These are phyloP conservation scores for Melopsittacus undulatus DNA, from an alignment of 2,797 vertebrate genomes.

Conservation along the genomic window DNA sequence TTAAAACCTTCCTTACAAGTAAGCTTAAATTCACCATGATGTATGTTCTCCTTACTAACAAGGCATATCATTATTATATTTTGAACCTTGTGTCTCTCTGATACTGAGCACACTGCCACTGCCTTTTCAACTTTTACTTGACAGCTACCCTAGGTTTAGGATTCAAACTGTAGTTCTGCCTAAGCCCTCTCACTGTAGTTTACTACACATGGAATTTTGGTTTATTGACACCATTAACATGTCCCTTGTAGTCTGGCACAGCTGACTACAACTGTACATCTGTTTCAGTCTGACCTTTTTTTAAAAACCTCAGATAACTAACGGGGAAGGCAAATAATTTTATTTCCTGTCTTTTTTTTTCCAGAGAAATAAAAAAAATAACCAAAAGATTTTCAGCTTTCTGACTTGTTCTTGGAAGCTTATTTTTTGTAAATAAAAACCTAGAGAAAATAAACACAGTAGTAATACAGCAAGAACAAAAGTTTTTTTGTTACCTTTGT, in stretches of 20 bases:
- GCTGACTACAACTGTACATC: not conserved
- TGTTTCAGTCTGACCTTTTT: not conserved
- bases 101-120: not conserved
- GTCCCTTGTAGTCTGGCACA: not conserved
- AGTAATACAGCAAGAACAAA: not conserved
- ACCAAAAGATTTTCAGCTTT: not conserved
- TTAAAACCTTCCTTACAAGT: not conserved
- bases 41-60: not conserved
- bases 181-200: not conserved
- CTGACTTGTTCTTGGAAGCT: not conserved
- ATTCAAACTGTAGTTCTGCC: not conserved
- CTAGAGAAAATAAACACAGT: not conserved
- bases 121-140: not conserved
- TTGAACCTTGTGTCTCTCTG: not conserved
- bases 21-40: not conserved
- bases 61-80: not conserved
- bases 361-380: not conserved
- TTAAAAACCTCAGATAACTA: not conserved
- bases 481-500: constrained; percentile 67
- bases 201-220: not conserved
- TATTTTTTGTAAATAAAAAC: not conserved
- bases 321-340: not conserved
- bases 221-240: not conserved
- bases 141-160: not conserved
- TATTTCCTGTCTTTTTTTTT: not conserved